Evolutionary conservation across 2,797 vertebrate genomes (phyloP), one percentile per base, ranked within the genome.

Genomic region (Pangasius krempfi): DNA sequence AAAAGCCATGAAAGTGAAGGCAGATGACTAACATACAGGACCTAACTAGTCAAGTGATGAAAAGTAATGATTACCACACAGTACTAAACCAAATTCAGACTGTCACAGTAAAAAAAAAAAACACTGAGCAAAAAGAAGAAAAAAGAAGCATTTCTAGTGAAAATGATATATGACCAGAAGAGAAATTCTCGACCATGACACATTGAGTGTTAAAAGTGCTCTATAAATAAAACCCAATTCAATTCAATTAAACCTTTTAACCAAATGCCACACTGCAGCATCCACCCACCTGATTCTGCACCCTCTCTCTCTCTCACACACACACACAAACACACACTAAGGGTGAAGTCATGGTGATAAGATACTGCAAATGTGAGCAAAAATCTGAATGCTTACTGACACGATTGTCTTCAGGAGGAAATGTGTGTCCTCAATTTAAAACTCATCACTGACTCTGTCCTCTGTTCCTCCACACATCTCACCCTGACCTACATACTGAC

Each of bases 401-500:
- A 83, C 81, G 47, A n/a, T 64, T 64, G 1, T 84, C 52, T 68
- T 37, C 1, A 52, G 4, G n/a, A 52, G 62, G 47, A 70, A 64
- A 66, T 12, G 25, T 5, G 64, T 84, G 83, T 25, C 30, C 83
- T 84, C 64, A 54, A 70, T 30, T 66, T 37, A 27, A n/a, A 64
- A 7, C 40, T 16, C 25, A 25, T 27, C 12, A 47, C 22, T 83
- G 79, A 30, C 40, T 68, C 40, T 58, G n/a, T 58, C 52, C 73
- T 10, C 25, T 2, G 73, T 76, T 47, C 4, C 73, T 50, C 13
- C 22, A 76, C 73, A 47, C 47, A 50, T 50, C 73, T 30, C 50
- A 80, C n/a, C 20, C 33, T 64, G 58, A 83, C 81, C 81, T 66
- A 68, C 44, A 66, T 84, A 68, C 62, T 84, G 62, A 50, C 25